A percentile compares a stretch with the other conserved stretches of the same genome.
phyloP scores from a whole-genome alignment of 2,797 vertebrate genomes.

The Anomalospiza imberbis region DNA sequence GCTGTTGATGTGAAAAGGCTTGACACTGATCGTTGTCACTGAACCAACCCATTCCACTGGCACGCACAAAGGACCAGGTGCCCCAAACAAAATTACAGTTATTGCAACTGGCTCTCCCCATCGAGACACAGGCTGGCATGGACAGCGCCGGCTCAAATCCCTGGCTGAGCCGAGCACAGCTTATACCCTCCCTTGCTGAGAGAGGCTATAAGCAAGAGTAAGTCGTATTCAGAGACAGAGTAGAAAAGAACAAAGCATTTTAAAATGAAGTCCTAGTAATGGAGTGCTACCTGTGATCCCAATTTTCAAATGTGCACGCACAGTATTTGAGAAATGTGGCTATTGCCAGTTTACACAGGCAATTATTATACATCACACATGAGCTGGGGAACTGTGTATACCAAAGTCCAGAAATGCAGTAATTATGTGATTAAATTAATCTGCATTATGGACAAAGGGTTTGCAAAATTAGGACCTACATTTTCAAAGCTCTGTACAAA shows the following conservation, averaged over 20 bases:
- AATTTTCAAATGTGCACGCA: not conserved
- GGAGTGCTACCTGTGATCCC: not conserved
- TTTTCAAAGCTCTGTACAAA: slow-evolving; percentile 62
- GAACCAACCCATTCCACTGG: not conserved
- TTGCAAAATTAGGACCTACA: slow-evolving; percentile 56
- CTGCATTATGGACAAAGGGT: slow-evolving; percentile 50
- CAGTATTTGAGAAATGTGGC: not conserved
- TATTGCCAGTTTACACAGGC: not conserved
- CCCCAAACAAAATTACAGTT: not conserved
- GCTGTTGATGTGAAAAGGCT: not conserved
- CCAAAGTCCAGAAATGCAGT: slow-evolving; percentile 36
- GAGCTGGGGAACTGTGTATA: not conserved
- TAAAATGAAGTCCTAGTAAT: not conserved
- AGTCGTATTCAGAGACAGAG: not conserved
- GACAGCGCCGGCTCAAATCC: not conserved
- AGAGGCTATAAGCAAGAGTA: not conserved
- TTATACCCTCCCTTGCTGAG: not conserved
- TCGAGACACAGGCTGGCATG: not conserved
- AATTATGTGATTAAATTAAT: slow-evolving; percentile 64
- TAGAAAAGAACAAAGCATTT: not conserved
- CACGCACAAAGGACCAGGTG: not conserved
- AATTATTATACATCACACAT: slow-evolving; percentile 1
- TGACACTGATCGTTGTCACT: not conserved
- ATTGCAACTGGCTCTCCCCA: not conserved
- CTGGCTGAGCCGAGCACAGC: not conserved